Conservation (phyloP, 2,113 vertebrate genomes). For the Lampris incognitus region DNA sequence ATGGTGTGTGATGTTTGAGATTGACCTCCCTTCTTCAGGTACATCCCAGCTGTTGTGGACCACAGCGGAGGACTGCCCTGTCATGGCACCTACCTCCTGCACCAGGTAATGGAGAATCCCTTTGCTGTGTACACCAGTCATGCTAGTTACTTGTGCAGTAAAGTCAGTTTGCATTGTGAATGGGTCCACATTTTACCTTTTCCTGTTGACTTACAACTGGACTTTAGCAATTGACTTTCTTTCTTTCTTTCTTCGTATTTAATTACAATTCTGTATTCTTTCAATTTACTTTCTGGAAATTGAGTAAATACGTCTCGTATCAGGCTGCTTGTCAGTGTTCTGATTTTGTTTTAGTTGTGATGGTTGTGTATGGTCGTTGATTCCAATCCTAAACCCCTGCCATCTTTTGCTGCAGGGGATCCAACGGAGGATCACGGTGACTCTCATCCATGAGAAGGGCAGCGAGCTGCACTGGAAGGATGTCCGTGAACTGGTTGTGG, state of each 20-base stretch:
- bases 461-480: slow-evolving; percentile 98
- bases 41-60: slow-evolving; percentile 97
- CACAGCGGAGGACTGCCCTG: slow-evolving; percentile 93
- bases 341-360: background rate
- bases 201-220: background rate
- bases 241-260: too few species aligned
- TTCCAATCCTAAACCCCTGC: slow-evolving; percentile 39
- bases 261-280: too few species aligned
- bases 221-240: too few species aligned
- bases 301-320: too few species aligned
- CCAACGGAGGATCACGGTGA: slow-evolving; percentile 95
- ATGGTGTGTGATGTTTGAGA: background rate
- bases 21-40: slow-evolving; percentile 79
- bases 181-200: background rate
- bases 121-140: background rate
- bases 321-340: background rate
- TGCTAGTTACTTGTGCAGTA: background rate
- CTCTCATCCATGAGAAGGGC: slow-evolving; percentile 97
- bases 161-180: too few species aligned
- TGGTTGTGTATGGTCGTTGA: background rate
- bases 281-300: too few species aligned
- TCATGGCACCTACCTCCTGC: slow-evolving; percentile 94
- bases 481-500: slow-evolving; percentile 95
- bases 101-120: slow-evolving; percentile 87
- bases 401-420: slow-evolving; percentile 86